Percentiles rank a stretch among this genome's conserved stretches.
phyloP scores from a whole-genome alignment of 2,113 vertebrate species.

The Columba janthina region DNA sequence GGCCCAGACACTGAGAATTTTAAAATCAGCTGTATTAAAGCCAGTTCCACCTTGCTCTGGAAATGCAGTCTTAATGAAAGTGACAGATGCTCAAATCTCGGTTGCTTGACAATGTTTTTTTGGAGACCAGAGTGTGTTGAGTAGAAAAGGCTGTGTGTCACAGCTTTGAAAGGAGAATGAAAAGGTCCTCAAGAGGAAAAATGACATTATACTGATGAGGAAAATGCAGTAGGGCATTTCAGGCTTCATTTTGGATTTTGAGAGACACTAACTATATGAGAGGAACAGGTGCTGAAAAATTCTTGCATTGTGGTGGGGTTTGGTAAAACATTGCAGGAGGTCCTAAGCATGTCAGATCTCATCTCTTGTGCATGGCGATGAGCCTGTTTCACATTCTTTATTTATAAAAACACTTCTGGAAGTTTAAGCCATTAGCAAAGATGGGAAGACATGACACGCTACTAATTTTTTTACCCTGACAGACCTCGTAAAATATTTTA shows the following conservation, averaged over 20 bases:
- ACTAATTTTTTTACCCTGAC: neutral
- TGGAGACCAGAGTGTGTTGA: neutral
- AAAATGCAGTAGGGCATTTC: neutral
- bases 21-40: neutral
- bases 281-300: neutral
- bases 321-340: neutral
- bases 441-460: neutral
- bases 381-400: neutral
- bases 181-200: neutral
- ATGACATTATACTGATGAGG: neutral
- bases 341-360: neutral
- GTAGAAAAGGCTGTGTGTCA: neutral
- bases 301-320: accelerated
- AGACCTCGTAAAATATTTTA: neutral
- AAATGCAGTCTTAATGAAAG: neutral
- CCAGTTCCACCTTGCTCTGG: neutral
- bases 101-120: neutral
- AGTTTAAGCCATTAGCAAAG: neutral
- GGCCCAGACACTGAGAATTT: neutral
- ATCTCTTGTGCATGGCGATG: neutral
- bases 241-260: neutral
- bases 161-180: neutral
- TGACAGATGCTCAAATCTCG: neutral
- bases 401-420: neutral
- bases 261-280: too few relatives aligned